Conservation (phyloP, 1,140 invertebrate genomes). For the Metaphire vulgaris region DNA sequence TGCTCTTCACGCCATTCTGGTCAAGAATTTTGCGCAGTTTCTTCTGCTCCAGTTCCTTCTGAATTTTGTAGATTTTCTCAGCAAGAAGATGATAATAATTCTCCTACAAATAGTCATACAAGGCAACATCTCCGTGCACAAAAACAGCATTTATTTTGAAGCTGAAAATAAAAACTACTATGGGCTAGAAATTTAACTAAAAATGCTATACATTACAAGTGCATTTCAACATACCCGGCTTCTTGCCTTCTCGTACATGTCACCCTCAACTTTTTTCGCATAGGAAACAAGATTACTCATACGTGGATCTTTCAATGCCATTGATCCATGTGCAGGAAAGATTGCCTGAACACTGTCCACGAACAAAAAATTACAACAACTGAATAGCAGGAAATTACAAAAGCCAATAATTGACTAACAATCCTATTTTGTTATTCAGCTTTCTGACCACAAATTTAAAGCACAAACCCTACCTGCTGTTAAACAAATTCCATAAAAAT, state of each 20-base stretch:
- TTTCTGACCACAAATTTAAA: too few species aligned
- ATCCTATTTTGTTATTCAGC: not conserved
- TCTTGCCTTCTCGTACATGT: conserved; percentile 98
- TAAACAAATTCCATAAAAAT: too few species aligned
- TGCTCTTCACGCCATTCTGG: not conserved
- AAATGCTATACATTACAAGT: too few species aligned
- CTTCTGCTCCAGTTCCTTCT: conserved; percentile 85
- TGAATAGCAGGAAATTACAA: not conserved
- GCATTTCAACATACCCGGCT: conserved; percentile 60
- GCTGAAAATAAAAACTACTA: not conserved
- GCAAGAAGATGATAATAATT: conserved; percentile 97
- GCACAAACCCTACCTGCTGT: too few species aligned
- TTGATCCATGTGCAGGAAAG: conserved; percentile 90
- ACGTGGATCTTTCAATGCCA: conserved; percentile 83
- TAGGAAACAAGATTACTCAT: conserved; percentile 97
- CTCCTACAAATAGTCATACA: conserved; percentile 55
- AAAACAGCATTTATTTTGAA: not conserved
- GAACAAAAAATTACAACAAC: not conserved
- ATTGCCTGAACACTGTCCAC: conserved; percentile 84
- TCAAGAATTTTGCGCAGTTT: not conserved
- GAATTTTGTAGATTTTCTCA: conserved; percentile 99
- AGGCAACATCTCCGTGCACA: not conserved
- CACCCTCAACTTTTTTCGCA: conserved; percentile 96
- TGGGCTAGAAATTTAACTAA: not conserved
- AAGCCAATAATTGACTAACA: not conserved